Percentiles rank a stretch among this genome's conserved stretches.
Evolutionary conservation across 2,797 vertebrate genomes (phyloP).

Genomic region (Spondyliosoma cantharus): DNA sequence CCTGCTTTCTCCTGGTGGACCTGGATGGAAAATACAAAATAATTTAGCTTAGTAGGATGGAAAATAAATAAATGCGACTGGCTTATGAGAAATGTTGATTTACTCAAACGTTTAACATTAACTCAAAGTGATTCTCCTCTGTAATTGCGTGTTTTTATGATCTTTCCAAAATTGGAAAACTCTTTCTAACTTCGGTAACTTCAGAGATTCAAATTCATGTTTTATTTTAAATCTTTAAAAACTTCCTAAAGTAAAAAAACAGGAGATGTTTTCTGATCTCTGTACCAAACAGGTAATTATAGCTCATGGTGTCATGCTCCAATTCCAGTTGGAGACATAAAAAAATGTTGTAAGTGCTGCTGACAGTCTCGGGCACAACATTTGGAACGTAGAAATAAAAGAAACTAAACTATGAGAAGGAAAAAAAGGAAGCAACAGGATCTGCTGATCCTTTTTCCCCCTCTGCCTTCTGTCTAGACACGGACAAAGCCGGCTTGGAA

Average conservation of each 20-base stretch:
- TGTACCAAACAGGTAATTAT: conserved; percentile 11
- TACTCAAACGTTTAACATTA: not conserved
- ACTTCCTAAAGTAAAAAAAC: not conserved
- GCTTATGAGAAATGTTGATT: not conserved
- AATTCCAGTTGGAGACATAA: conserved; percentile 14
- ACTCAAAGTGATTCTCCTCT: not conserved
- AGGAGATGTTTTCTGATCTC: not conserved
- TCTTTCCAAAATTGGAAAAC: not conserved
- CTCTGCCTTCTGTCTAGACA: conserved; percentile 68
- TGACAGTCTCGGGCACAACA: conserved; percentile 28
- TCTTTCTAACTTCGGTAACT: not conserved
- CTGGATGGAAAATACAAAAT: conserved; percentile 71
- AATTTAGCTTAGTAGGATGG: not conserved
- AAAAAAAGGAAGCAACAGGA: conserved; percentile 7
- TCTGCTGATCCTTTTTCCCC: conserved; percentile 54
- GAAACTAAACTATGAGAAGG: not conserved
- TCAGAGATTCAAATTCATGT: not conserved
- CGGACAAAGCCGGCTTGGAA: conserved; percentile 66
- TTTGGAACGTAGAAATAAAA: conserved; percentile 21
- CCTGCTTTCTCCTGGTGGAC: conserved; percentile 93
- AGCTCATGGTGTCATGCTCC: not conserved
- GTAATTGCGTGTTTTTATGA: not conserved
- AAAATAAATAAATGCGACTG: too few species aligned
- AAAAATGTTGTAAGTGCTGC: not conserved
- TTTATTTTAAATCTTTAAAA: not conserved